A percentile compares a stretch with the other conserved stretches of the same genome.
Conservation (phyloP, 2,113 vertebrate genomes). For the Falcunculus frontatus region DNA sequence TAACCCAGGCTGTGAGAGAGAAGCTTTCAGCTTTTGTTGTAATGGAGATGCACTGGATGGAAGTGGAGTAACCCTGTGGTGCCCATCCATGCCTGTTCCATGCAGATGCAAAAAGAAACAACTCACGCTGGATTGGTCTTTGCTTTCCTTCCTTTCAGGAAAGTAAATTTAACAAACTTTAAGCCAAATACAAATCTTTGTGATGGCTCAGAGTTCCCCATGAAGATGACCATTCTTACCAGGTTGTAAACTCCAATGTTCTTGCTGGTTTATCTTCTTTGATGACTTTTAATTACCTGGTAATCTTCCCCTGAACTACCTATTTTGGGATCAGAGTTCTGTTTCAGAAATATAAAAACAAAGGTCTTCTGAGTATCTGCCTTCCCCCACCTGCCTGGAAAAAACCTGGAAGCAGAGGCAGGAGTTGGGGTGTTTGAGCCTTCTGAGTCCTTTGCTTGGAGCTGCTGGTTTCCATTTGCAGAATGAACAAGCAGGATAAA, state of each 20-base stretch:
- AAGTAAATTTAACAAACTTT: not conserved
- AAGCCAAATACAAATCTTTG: not conserved
- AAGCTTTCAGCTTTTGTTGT: not conserved
- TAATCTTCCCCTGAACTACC: not conserved
- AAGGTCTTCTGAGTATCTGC: not conserved
- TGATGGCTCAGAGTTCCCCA: not conserved
- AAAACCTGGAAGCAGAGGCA: not conserved
- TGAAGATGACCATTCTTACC: not conserved
- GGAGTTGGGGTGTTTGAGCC: not conserved
- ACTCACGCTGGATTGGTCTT: not conserved
- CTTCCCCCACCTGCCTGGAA: not conserved
- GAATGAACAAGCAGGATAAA: not conserved
- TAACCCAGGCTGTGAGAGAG: not conserved
- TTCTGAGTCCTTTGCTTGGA: not conserved
- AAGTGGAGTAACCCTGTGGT: not conserved
- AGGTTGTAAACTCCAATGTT: not conserved
- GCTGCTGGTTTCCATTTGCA: not conserved
- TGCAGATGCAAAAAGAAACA: not conserved
- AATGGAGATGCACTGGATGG: not conserved
- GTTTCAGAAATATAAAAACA: not conserved
- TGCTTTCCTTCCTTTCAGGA: not conserved
- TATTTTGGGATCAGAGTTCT: not conserved
- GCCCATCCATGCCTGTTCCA: rapidly evolving
- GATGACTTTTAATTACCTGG: not conserved
- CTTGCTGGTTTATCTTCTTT: not conserved